A percentile compares a stretch with the other conserved stretches of the same genome.
These are phyloP conservation scores for Pheosia gnoma DNA, from an alignment of 2,888 invertebrate genomes.

Conservation along the genomic window DNA sequence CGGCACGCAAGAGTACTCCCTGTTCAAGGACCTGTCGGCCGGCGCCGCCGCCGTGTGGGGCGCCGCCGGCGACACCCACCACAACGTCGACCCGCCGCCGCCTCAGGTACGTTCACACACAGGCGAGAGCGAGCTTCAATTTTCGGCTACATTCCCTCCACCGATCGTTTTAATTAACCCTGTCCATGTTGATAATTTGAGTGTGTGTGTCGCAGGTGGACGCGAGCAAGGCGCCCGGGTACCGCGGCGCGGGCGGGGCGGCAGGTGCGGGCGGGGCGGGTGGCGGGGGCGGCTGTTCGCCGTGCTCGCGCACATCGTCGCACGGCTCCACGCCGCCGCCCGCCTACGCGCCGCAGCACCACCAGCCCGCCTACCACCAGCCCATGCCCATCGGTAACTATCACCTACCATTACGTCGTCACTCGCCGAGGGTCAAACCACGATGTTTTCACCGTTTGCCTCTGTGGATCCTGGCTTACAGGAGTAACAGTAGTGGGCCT, in stretches of 20 bases:
- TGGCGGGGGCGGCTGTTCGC: conserved; percentile 92
- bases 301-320: conserved; percentile 81
- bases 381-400: conserved; percentile 49
- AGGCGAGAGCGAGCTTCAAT: too few species aligned
- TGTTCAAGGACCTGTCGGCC: conserved; percentile 90
- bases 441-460: too few species aligned
- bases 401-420: not conserved
- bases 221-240: conserved; percentile 95
- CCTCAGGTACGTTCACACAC: conserved; percentile 55
- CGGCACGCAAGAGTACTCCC: conserved; percentile 91
- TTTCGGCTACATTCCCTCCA: too few species aligned
- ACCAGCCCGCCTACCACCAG: conserved; percentile 49
- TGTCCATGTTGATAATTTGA: too few species aligned
- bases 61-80: conserved; percentile 64
- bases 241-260: conserved; percentile 88
- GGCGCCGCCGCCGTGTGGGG: conserved; percentile 78
- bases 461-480: too few species aligned
- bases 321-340: conserved; percentile 80
- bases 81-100: conserved; percentile 73
- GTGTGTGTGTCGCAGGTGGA: conserved; percentile 84
- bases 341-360: conserved; percentile 48
- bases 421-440: too few species aligned
- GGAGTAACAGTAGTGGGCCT: too few species aligned
- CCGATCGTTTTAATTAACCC: too few species aligned
- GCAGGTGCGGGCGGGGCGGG: conserved; percentile 93